Evolutionary conservation across 2,113 vertebrate genomes (phyloP).

Genomic region (Pampusana beccarii): DNA sequence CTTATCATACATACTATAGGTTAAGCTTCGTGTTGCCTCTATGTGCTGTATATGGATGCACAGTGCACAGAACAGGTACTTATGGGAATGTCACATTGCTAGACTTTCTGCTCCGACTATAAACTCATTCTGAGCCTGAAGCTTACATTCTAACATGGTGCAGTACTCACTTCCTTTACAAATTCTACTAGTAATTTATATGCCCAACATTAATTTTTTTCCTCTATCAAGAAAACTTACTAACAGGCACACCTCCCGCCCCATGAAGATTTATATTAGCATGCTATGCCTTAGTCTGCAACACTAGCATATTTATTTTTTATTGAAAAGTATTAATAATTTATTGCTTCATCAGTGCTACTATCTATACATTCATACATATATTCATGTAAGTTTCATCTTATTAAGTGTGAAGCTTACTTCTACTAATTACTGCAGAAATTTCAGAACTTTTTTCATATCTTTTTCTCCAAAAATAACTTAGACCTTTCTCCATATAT

Average conservation of each 20-base stretch:
- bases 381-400: background rate
- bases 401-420: background rate
- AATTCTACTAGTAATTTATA: background rate
- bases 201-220: background rate
- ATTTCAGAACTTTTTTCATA: background rate
- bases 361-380: background rate
- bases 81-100: fast-evolving
- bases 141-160: background rate
- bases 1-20: background rate
- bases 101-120: background rate
- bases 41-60: fast-evolving
- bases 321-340: background rate
- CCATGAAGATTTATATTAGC: background rate
- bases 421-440: background rate
- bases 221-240: background rate
- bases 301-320: background rate
- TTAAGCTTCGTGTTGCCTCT: background rate
- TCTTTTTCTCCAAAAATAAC: background rate
- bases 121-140: background rate
- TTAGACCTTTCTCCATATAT: background rate
- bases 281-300: background rate
- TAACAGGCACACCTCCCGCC: background rate
- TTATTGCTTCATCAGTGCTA: background rate
- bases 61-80: background rate
- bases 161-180: background rate